A percentile compares a stretch with the other conserved stretches of the same genome.
Conservation (phyloP, 1,140 invertebrate genomes). For the Aradophagus sp. region DNA sequence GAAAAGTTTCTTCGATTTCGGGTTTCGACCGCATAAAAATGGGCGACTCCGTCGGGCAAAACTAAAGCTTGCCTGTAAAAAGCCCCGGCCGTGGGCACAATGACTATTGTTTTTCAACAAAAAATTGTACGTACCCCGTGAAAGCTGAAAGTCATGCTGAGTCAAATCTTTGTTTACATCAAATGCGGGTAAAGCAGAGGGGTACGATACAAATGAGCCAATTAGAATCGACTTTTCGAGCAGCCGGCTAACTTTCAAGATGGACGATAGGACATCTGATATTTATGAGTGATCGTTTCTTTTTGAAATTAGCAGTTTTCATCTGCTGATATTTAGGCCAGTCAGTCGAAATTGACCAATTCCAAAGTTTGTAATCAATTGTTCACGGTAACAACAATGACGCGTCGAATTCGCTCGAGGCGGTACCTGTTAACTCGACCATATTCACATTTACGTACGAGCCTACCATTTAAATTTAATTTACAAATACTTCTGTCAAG, state of each 20-base stretch:
- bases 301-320: constrained; percentile 15
- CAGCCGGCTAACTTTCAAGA: constrained; percentile 14
- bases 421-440: neutral
- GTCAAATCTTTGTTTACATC: constrained; percentile 48
- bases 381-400: too few relatives aligned
- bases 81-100: constrained; percentile 37
- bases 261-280: too few relatives aligned
- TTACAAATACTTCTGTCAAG: neutral
- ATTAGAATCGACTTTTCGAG: constrained; percentile 41
- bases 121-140: constrained; percentile 46
- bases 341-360: neutral
- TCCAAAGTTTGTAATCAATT: too few relatives aligned
- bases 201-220: constrained; percentile 37
- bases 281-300: constrained; percentile 21
- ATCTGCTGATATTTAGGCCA: constrained; percentile 13
- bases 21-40: constrained; percentile 47
- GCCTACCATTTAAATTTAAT: too few relatives aligned
- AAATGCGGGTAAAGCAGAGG: constrained; percentile 35
- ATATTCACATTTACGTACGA: neutral
- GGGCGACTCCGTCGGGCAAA: constrained; percentile 23
- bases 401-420: too few relatives aligned
- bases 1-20: constrained; percentile 57
- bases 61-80: constrained; percentile 33
- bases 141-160: constrained; percentile 53
- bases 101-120: constrained; percentile 56